These are phyloP conservation scores for Andricus grossulariae DNA, from an alignment of 1,140 invertebrate species.

Conservation along the genomic window DNA sequence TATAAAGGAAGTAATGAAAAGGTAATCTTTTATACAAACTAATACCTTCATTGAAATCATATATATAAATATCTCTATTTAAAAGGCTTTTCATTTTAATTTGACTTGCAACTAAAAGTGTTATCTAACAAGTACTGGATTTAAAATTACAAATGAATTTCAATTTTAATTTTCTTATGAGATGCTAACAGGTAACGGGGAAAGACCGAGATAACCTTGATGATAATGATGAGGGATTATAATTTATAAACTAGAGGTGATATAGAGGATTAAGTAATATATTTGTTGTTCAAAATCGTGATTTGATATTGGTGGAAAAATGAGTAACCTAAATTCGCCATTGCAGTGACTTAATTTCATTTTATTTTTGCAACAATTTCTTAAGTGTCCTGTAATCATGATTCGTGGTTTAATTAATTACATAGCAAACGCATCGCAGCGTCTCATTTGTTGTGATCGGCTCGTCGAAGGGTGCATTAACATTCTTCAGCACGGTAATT, in stretches of 20 bases:
- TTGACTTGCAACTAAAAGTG: neutral
- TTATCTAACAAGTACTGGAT: neutral
- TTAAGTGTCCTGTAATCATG: neutral
- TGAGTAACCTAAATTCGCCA: neutral
- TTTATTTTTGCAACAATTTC: slow-evolving; percentile 7
- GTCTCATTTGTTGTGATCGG: slow-evolving; percentile 17
- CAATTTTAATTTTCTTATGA: neutral
- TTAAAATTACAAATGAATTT: neutral
- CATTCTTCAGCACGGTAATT: slow-evolving; percentile 26
- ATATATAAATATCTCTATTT: no score
- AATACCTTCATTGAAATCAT: no score
- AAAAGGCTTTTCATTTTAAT: no score
- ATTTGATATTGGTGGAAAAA: neutral
- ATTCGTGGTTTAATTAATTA: slow-evolving; percentile 25
- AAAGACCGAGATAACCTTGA: neutral
- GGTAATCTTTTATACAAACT: no score
- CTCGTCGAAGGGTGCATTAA: slow-evolving; percentile 23
- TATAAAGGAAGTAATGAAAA: no score
- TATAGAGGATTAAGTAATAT: slow-evolving; percentile 19
- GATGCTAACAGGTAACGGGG: neutral
- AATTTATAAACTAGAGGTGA: neutral
- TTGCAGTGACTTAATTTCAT: neutral
- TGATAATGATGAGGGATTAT: slow-evolving; percentile 2
- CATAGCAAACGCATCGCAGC: slow-evolving; percentile 2
- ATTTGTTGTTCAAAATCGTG: neutral